Evolutionary conservation across 2,113 vertebrate species (phyloP).

Genomic region (Ptilorrhoa leucosticta): DNA sequence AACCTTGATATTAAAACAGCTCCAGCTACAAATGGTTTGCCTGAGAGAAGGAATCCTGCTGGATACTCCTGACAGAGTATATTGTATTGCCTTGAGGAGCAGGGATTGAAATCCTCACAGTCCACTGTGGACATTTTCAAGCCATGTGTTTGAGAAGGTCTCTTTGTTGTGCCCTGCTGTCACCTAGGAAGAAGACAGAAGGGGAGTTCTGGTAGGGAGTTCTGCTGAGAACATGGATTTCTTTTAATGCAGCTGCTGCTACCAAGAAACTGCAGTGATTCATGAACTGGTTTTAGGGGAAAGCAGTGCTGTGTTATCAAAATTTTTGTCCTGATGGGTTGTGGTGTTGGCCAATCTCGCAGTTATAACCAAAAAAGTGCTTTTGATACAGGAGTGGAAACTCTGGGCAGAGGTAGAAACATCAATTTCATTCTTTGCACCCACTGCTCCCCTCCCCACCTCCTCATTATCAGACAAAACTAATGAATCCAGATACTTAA

Average conservation of each 20-base stretch:
- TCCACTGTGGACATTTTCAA: not conserved
- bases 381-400: conserved; percentile 31
- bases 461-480: not conserved
- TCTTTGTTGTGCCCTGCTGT: not conserved
- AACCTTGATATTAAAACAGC: not conserved
- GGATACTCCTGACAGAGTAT: not conserved
- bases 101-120: not conserved
- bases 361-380: conserved; percentile 32
- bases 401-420: not conserved
- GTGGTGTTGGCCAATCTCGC: not conserved
- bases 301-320: not conserved
- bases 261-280: not conserved
- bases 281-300: not conserved
- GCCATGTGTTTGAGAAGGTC: not conserved
- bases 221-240: not conserved
- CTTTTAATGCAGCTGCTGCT: conserved; percentile 1
- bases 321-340: not conserved
- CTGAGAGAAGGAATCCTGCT: not conserved
- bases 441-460: not conserved
- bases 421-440: not conserved
- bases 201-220: not conserved
- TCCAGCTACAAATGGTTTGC: not conserved
- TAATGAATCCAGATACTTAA: not conserved
- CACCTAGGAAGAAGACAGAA: not conserved
- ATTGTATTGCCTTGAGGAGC: not conserved